Conservation (phyloP, 2,888 invertebrate genomes). For the Drosophila eohydei region DNA sequence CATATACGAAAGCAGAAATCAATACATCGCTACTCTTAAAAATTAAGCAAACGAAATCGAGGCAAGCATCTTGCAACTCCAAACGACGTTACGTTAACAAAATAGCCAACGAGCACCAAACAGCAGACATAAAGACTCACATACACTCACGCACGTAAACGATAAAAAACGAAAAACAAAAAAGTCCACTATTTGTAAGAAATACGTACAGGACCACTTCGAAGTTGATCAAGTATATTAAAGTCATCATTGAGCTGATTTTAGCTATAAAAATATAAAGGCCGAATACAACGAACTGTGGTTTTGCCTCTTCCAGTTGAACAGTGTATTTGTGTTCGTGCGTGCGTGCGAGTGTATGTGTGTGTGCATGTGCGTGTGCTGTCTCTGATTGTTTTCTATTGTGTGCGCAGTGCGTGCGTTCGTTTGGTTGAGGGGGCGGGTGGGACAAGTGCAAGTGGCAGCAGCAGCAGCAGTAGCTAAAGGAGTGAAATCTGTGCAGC, state of each 20-base stretch:
- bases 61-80: slow-evolving; percentile 12
- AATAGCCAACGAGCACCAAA: slow-evolving; percentile 35
- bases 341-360: slow-evolving; percentile 6
- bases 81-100: slow-evolving; percentile 30
- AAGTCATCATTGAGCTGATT: slow-evolving; percentile 29
- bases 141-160: slow-evolving; percentile 48
- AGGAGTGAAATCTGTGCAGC: slow-evolving; percentile 45
- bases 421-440: slow-evolving; percentile 47
- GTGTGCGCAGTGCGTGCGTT: slow-evolving; percentile 33
- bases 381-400: slow-evolving; percentile 41
- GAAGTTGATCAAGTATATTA: slow-evolving; percentile 25
- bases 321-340: slow-evolving; percentile 21
- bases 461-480: slow-evolving; percentile 21
- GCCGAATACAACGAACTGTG: slow-evolving; percentile 21
- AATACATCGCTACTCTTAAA: slow-evolving; percentile 48
- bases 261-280: slow-evolving; percentile 10
- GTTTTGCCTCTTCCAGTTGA: slow-evolving; percentile 20
- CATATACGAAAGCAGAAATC: slow-evolving; percentile 54
- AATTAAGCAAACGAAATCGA: slow-evolving; percentile 38
- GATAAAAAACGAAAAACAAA: slow-evolving; percentile 33
- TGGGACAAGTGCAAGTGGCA: slow-evolving; percentile 32
- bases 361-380: slow-evolving; percentile 12
- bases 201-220: slow-evolving; percentile 29
- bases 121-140: slow-evolving; percentile 51
- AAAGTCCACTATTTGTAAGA: slow-evolving; percentile 20